Evolutionary conservation across 2,113 vertebrate genomes (phyloP).

Genomic region (Leptocoma aspasia): DNA sequence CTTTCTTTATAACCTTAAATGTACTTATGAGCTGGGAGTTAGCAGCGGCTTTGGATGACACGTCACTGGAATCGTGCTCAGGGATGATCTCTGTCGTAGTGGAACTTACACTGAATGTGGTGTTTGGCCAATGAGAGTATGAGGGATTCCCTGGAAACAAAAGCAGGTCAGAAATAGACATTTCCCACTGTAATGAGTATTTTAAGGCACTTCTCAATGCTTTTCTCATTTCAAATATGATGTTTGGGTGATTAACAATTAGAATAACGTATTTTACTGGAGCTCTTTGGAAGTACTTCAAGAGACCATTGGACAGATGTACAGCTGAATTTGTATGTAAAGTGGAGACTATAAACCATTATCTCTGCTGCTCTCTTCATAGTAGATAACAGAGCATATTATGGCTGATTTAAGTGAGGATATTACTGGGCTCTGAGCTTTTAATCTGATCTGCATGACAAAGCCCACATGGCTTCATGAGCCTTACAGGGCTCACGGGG

Average conservation of each 20-base stretch:
- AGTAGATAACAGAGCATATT: not conserved
- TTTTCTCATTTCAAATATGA: not conserved
- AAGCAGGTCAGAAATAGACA: not conserved
- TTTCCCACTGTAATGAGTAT: not conserved
- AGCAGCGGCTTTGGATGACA: not conserved
- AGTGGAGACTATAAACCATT: constrained; percentile 27
- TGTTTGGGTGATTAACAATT: constrained; percentile 24
- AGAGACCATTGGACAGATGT: constrained; percentile 34
- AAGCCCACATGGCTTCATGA: not conserved
- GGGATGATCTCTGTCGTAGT: rapidly evolving
- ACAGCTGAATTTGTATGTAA: constrained; percentile 15
- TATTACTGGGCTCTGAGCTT: not conserved
- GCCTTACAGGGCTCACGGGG: not conserved
- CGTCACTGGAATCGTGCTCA: not conserved
- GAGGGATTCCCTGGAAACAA: not conserved
- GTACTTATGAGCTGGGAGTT: not conserved
- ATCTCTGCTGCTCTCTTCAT: not conserved
- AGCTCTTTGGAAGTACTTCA: constrained; percentile 24
- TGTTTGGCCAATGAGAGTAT: not conserved
- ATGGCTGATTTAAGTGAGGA: constrained; percentile 24
- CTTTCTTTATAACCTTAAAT: not conserved
- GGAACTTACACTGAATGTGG: not conserved
- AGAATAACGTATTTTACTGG: not conserved
- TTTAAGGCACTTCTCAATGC: not conserved
- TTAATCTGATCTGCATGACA: constrained; percentile 15